Base-by-base conservation (phyloP, 2,888 invertebrate genomes). In the Nemotelus nigrinus region DNA sequence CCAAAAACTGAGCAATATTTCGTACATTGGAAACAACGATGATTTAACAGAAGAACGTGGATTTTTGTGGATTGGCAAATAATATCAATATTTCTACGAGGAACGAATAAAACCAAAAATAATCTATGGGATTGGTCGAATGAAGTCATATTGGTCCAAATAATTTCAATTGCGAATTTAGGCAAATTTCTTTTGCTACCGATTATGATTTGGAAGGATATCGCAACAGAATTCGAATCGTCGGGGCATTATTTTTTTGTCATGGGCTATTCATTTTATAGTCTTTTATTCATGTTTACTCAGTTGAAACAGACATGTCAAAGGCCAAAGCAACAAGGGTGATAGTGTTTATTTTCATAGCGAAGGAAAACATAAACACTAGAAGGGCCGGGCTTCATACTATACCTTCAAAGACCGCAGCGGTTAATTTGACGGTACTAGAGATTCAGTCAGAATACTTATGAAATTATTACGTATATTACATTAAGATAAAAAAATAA, bases 271-370 rank as follows among this genome's bases (percentile, higher is more conserved):
- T 91, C 25, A 25, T 91, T 76, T 88, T 91, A 41, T 87, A 92
- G 7, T 90, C 92, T 1, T 89, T 92, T 79, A 86, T 91, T 50
- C 89, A 90, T 78, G 90, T 92, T 0, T 91, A 93, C 83, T 90
- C 90, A 81, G 76, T 77, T 67, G 76, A 68, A 3, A 48, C 68
- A 4, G 55, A 77, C 41, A 77, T 77, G 76, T 68, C 76, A 57
- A 77, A 67, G 43, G 43, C 6, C 5, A 65, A 57, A 25, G 65
- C 77, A 7, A n/a, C 71, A 1, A 5, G 48, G 1, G 70, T 70
- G 5, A 60, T 77, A 3, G 3, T 77, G 4, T 70, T 64, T 3
- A 63, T 71, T 4, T 70, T 77, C 44, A 7, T 58, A 2, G 43
- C 63, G n/a, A 77, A 77, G 55, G 60, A 68, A 8, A 64, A 65